Evolutionary conservation across 2,113 vertebrate species (phyloP), one percentile per base, ranked within the genome.

Genomic region (Spermophilus dauricus): DNA sequence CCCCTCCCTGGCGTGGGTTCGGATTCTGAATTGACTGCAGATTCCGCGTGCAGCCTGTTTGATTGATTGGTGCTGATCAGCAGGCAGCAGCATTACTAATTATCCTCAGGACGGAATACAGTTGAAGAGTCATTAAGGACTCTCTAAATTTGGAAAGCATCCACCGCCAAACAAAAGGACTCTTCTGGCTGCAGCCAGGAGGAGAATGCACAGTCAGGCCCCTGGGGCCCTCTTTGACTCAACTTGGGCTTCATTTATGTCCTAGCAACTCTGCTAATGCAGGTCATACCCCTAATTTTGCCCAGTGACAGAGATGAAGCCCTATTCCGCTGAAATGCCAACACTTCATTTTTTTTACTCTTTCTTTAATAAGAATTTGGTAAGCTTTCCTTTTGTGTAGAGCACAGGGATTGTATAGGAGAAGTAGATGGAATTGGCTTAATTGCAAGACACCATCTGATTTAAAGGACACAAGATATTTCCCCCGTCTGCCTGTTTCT

Each of bases 81-180:
- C 67, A 1, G 86, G 86, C 82, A 58, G 83, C 65, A 77, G 67
- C 95, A 86, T 93, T 42, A 86, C 92, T 97, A 95, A 98, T 98
- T 95, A 95, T 91, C 82, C 86, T 96, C 77, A 53, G 94, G 75
- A 86, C 83, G 84, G 48, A 95, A 92, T 58, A 91, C 42, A 39
- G 95, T 94, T 89, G 94, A 89, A 97, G 95, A 97, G 89, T 97
- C 97, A 86, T 97, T 96, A 97, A 97, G 86, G 86, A 94, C 95
- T 95, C 94, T 97, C 91, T 95, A 86, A 94, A 97, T 95, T 45
- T 97, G 96, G 97, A 97, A 97, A 91, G 61, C 13, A 26, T 81
- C 86, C 95, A 94, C 53, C 1, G 82, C n/a, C 91, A 93, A 96
- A 95, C 94, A 95, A 89, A 96, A 78, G 85, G 61, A 83, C 77